Evolutionary conservation across 2,113 vertebrate species (phyloP), one percentile per base, ranked within the genome.

Genomic region (Panurus biarmicus): DNA sequence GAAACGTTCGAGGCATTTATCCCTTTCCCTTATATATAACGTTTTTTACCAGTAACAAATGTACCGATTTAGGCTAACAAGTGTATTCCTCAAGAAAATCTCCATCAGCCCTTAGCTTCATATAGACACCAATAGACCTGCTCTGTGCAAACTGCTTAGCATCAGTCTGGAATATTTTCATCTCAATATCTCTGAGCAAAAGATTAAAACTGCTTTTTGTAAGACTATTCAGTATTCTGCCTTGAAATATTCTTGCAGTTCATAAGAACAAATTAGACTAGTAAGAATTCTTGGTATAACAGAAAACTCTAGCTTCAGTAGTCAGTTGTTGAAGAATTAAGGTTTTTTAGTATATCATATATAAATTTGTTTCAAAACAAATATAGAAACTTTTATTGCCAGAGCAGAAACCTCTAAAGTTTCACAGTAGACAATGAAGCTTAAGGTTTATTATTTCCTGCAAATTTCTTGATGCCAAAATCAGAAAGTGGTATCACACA

Each of bases 31-130:
- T 47, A 22, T 12, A 25, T 3, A 53, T 7, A n/a, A 45, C 1
- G 1, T 10, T 54, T 81, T 60, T 26, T 31, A 22, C 14, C 35
- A 31, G 11, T 47, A 40, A 61, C 2, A 47, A 60, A 53, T 10
- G 2, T 25, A 47, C 8, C 0, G 0, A 54, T 47, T 53, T 61
- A 35, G 24, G 24, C 13, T 67, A 35, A 82, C 14, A 47, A n/a
- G 40, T 25, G 16, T 22, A 60, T 25, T 54, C 31, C 12, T 54
- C 47, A 31, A 82, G 4, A 33, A 75, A 75, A 21, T 28, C 9
- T 85, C n/a, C 14, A 23, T 44, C 44, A 85, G 5, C 5, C 26
- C 4, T 78, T 12, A 7, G 29, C 21, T 89, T 89, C 62, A 29
- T 25, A 23, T 2, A n/a, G 42, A 26, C 9, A 48, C 6, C 8